Base-by-base conservation (phyloP, 2,113 vertebrate genomes). In the Gadus macrocephalus region DNA sequence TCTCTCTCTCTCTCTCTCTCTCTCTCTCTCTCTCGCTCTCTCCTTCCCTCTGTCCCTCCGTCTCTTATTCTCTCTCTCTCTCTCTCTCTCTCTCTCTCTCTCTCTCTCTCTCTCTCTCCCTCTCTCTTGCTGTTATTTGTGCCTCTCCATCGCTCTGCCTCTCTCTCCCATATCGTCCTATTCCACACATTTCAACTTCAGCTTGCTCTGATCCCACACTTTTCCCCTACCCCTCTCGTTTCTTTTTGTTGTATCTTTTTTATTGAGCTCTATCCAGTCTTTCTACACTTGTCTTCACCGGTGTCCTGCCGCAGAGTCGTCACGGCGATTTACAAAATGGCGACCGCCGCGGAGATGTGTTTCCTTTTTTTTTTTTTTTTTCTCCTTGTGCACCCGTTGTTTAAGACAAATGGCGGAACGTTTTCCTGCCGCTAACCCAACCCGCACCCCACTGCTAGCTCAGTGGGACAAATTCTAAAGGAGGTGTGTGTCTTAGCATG, bases 251-350 rank as follows among this genome's bases (percentile, higher is more conserved):
- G 42, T 49, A 49, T 49, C 42, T 49, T 49, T 49, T 49, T 49
- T 49, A 49, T 49, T 49, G 5, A 9, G 42, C 42, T 49, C 42
- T 49, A 9, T 49, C 42, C 42, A 14, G 8, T 9, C 42, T 49
- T 9, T 9, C 42, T 12, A 9, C 42, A 9, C 42, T 49, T 49
- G 42, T 49, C 42, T 49, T 49, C 67, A 66, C 67, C 75, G 80
- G 68, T 78, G 83, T 53, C 28, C 64, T 64, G 70, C 75, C 69
- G 53, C 60, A 11, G 73, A 81, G 73, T 83, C 74, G 68, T 86
- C 68, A 82, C 72, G 14, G 70, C 59, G 20, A 76, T 85, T 88
- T 83, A 85, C 77, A 89, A 88, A 89, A 89, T 87, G 80, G 81
- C 17, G 81, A 75, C 86, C 63, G 73, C 81, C 76, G 74, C 73